Evolutionary conservation across 2,113 vertebrate genomes (phyloP).

Genomic region (Pseudopodoces humilis): DNA sequence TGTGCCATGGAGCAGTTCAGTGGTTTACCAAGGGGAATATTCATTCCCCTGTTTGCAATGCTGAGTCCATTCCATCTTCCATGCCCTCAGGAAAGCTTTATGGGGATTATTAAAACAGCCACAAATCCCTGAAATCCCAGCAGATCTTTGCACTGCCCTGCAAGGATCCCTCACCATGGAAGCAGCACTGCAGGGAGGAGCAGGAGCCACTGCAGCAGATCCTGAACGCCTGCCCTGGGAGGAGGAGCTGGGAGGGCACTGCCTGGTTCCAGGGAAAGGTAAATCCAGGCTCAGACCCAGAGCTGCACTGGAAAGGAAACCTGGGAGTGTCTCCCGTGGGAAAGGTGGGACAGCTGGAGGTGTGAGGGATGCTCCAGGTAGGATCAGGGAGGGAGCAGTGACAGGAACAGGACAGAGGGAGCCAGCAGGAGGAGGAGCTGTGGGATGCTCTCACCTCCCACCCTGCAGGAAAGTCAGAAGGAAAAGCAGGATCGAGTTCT

Average conservation of each 20-base stretch:
- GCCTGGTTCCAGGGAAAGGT: neutral
- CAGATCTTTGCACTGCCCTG: neutral
- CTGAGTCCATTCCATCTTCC: neutral
- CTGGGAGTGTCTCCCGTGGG: neutral
- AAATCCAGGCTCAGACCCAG: neutral
- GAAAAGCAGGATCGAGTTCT: neutral
- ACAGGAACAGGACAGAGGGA: neutral
- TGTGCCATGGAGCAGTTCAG: neutral
- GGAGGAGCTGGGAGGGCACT: neutral
- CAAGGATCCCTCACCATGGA: neutral
- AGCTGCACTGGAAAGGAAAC: neutral
- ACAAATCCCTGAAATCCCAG: neutral
- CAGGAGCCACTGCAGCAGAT: neutral
- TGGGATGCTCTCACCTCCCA: neutral
- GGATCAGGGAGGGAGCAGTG: rapidly evolving
- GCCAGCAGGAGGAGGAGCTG: neutral
- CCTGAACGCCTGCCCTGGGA: neutral
- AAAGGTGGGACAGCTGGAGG: neutral
- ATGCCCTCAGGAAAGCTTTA: neutral
- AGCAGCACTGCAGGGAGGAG: neutral
- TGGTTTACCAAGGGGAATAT: neutral
- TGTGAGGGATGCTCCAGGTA: rapidly evolving
- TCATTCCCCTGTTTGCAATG: rapidly evolving
- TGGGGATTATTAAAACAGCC: neutral
- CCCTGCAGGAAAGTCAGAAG: rapidly evolving